Evolutionary conservation across 2,113 vertebrate species (phyloP), one percentile per base, ranked within the genome.

Genomic region (Brachionichthys hirsutus): DNA sequence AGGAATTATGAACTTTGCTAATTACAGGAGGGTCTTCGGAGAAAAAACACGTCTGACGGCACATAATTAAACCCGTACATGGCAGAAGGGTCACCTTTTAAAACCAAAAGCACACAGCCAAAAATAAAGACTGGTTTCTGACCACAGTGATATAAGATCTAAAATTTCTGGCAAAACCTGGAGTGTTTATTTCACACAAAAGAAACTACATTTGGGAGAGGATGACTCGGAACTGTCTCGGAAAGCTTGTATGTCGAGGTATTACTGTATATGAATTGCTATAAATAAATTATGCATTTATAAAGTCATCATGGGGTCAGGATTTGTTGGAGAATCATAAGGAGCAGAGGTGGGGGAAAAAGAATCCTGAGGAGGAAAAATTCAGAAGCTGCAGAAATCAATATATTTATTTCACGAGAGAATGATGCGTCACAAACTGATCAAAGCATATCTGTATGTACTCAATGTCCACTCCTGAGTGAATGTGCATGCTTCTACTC

Each of bases 401-500:
- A 44, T 34, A 44, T 38, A 62, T 67, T 72, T 77, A 77, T 76
- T 81, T 80, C 19, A 73, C 73, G 65, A 57, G 59, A 42, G 16
- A 47, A 61, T 67, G 19, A 72, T 53, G 48, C 48, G 36, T 35
- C 12, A n/a, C 50, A 74, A 41, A 57, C 41, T 62, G 45, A 71
- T 54, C 22, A 66, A 76, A 57, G 40, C 20, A 40, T 22, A 17
- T 43, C 24, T 66, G 40, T 34, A 35, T 0, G 2, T n/a, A 3
- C 17, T 3, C 13, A 43, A 45, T 15, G 16, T 61, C 49, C 51
- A 46, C 41, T 56, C 60, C 7, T 16, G 35, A 8, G 18, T 49
- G 41, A 34, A 47, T 22, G 41, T 57, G 18, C 35, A 9, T 8
- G 16, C 54, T 55, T 62, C 2, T 20, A 93, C 97, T 95, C 88